Evolutionary conservation across 1,140 invertebrate species (phyloP).

Genomic region (Trypoxylus dichotomus): DNA sequence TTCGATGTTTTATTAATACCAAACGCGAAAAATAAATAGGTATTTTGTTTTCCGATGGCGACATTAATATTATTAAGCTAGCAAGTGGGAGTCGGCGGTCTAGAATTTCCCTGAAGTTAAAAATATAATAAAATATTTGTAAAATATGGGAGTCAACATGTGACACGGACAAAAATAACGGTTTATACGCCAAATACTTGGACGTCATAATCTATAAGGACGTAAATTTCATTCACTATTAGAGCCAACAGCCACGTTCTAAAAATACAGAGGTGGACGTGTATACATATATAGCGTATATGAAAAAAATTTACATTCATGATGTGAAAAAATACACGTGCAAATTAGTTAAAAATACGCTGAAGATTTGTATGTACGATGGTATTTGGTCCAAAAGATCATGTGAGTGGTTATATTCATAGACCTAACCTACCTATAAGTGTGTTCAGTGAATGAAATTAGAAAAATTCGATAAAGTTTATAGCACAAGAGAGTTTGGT

Average conservation of each 20-base stretch:
- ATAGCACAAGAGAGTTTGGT: too few species aligned
- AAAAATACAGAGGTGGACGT: not conserved
- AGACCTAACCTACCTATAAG: too few species aligned
- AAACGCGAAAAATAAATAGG: not conserved
- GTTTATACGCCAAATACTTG: not conserved
- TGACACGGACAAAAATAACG: not conserved
- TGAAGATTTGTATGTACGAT: not conserved
- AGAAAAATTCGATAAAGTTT: too few species aligned
- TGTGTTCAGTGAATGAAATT: too few species aligned
- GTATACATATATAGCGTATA: not conserved
- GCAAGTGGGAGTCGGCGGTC: not conserved
- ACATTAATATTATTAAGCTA: not conserved
- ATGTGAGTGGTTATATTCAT: not conserved
- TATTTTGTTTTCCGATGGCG: not conserved
- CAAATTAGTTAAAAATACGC: not conserved
- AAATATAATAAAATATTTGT: not conserved
- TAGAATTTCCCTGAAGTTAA: not conserved
- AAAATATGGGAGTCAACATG: not conserved
- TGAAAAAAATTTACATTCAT: not conserved
- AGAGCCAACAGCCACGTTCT: not conserved
- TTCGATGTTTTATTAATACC: too few species aligned
- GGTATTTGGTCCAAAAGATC: not conserved
- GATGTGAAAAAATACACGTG: not conserved
- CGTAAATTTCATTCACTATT: not conserved
- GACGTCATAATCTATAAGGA: not conserved